phyloP scores from a whole-genome alignment of 2,797 vertebrate genomes.

The Sphenopsis melanotis region DNA sequence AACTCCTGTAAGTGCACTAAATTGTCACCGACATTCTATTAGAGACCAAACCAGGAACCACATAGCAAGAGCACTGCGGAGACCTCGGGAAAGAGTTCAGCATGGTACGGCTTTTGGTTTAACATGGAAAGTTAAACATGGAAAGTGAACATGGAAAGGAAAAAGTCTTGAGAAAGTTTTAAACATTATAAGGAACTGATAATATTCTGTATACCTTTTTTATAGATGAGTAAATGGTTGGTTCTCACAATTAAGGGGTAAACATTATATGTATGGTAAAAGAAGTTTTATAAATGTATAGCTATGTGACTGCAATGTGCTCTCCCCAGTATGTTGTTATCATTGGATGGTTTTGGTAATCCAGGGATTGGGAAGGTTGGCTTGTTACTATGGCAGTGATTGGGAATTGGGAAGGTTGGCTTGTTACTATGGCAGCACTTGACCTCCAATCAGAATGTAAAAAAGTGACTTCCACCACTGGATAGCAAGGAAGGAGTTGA shows the following conservation, averaged over 20 bases:
- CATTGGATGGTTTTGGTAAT: background rate
- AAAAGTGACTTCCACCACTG: background rate
- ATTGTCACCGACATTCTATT: slow-evolving; percentile 73
- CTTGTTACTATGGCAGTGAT: background rate
- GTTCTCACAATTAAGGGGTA: background rate
- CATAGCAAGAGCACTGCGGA: slow-evolving; percentile 57
- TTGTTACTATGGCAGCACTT: background rate
- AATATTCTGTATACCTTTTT: background rate
- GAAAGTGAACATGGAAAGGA: background rate
- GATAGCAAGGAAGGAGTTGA: background rate
- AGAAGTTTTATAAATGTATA: background rate
- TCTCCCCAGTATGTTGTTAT: background rate
- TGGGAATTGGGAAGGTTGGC: background rate
- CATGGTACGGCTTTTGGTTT: slow-evolving; percentile 67
- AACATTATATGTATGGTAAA: background rate
- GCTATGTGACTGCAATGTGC: background rate
- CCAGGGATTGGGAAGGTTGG: background rate
- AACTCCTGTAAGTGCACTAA: slow-evolving; percentile 71
- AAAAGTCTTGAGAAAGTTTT: background rate
- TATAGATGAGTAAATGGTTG: background rate
- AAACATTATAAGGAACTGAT: background rate
- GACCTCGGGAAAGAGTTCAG: slow-evolving; percentile 62
- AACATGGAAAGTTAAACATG: background rate
- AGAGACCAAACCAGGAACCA: slow-evolving; percentile 73
- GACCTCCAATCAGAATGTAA: background rate